phyloP scores from a whole-genome alignment of 2,888 invertebrate species.

The Callosobruchus maculatus region DNA sequence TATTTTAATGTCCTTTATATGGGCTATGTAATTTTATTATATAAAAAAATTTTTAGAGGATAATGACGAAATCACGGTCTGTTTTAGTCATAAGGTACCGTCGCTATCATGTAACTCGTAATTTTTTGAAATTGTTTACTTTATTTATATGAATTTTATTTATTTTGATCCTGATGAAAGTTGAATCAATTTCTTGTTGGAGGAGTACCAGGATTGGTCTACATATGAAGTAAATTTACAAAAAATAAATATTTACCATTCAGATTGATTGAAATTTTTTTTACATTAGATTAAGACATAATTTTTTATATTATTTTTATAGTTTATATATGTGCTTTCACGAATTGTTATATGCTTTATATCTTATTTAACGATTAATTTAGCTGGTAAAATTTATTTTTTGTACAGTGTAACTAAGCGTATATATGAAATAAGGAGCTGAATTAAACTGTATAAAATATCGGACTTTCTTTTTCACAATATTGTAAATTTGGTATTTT shows the following conservation, averaged over 20 bases:
- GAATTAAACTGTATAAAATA: conserved; percentile 1
- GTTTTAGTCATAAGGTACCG: too few species aligned
- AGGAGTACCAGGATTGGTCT: background rate
- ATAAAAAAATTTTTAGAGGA: background rate
- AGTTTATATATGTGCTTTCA: background rate
- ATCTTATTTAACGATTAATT: background rate
- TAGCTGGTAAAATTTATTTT: background rate
- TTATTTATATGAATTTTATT: background rate
- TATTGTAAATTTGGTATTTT: conserved; percentile 6
- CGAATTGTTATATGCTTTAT: background rate
- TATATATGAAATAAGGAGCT: background rate
- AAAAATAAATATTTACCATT: background rate
- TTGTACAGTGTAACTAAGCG: background rate
- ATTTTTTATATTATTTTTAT: background rate
- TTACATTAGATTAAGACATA: background rate
- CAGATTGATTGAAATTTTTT: background rate
- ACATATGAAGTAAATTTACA: background rate
- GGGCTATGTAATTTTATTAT: background rate
- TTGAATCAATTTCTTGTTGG: background rate
- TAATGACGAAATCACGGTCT: background rate
- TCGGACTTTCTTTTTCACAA: background rate
- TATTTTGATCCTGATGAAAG: background rate
- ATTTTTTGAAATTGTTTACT: background rate
- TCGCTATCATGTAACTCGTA: background rate
- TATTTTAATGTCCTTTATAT: background rate